A percentile compares a stretch with the other conserved stretches of the same genome.
Conservation (phyloP, 2,113 vertebrate genomes). For the Clupea harengus region DNA sequence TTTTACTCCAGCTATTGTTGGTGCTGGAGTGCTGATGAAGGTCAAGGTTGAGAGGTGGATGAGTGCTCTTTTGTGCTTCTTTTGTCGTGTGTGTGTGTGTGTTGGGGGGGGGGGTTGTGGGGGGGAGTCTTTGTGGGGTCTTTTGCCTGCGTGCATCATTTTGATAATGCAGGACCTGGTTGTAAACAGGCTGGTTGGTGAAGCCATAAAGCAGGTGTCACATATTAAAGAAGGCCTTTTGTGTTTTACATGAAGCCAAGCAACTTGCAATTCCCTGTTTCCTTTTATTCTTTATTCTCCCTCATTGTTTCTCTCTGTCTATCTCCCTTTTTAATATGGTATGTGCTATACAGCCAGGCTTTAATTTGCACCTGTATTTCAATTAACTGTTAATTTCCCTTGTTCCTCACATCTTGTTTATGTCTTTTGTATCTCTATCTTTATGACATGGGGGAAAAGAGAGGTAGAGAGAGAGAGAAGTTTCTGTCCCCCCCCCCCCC, state of each 20-base stretch:
- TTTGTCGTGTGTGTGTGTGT: neutral
- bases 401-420: neutral
- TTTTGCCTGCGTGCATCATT: neutral
- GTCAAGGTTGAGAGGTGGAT: conserved; percentile 23
- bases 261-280: neutral
- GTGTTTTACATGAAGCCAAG: neutral
- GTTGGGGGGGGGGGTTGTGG: too few species aligned
- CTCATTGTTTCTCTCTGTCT: neutral
- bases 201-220: neutral
- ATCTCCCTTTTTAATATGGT: neutral
- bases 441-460: neutral
- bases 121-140: neutral
- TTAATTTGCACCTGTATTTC: neutral
- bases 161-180: neutral
- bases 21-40: conserved; percentile 29
- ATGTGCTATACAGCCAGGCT: neutral
- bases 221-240: neutral
- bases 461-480: neutral
- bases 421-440: conserved; percentile 5
- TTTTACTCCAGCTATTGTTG: conserved; percentile 30
- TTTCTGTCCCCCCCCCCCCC: neutral
- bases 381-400: neutral
- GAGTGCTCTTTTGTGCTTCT: neutral
- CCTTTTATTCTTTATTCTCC: neutral
- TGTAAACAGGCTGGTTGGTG: neutral